phyloP scores from a whole-genome alignment of 2,888 invertebrate genomes.

The Poecilobothrus nobilitatus region DNA sequence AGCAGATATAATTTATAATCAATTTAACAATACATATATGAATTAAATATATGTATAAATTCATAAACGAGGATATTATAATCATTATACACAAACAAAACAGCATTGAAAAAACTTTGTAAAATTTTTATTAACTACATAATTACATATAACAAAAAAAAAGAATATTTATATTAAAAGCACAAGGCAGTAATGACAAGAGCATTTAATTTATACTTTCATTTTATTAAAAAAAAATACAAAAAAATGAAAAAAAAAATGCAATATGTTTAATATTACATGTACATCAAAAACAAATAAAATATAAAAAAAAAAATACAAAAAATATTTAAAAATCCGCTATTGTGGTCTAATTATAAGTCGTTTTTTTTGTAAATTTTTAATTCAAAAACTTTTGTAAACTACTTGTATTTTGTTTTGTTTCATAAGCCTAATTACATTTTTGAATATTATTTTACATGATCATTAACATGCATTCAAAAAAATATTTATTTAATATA shows the following conservation, averaged over 20 bases:
- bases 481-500: too few relatives aligned
- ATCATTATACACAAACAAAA: neutral
- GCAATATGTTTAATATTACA: neutral
- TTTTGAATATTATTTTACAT: too few relatives aligned
- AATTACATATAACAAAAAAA: neutral
- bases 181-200: neutral
- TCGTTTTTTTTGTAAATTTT: neutral
- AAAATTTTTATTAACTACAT: neutral
- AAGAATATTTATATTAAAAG: neutral
- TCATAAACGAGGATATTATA: neutral
- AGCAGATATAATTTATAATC: neutral
- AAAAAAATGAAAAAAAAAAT: neutral
- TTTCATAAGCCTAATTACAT: neutral
- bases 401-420: neutral
- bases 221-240: slow-evolving; percentile 3
- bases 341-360: neutral
- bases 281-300: neutral
- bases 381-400: neutral
- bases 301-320: neutral
- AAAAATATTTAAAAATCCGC: neutral
- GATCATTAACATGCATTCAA: too few relatives aligned
- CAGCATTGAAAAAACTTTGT: neutral
- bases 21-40: neutral
- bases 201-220: slow-evolving; percentile 1
- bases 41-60: neutral